Percentiles rank a stretch among this genome's conserved stretches.
Conservation (phyloP, 2,797 vertebrate genomes). For the Pangasius krempfi region DNA sequence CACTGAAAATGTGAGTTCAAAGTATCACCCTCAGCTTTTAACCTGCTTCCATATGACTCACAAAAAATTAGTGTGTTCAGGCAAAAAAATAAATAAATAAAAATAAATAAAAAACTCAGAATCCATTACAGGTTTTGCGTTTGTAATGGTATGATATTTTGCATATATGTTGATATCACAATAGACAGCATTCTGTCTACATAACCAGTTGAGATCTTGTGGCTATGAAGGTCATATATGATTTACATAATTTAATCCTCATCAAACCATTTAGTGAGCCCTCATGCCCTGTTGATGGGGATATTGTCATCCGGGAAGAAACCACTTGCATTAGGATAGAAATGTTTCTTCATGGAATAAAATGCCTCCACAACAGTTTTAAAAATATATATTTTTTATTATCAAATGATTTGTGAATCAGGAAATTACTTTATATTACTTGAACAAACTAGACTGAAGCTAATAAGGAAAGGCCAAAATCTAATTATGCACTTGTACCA, state of each 20-base stretch:
- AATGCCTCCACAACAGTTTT: not conserved
- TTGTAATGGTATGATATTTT: not conserved
- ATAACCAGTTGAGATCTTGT: not conserved
- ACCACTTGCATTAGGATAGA: not conserved
- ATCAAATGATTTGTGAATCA: not conserved
- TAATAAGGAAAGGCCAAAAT: not conserved
- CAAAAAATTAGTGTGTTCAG: not conserved
- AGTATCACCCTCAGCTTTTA: not conserved
- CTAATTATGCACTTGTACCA: not conserved
- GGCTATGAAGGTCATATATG: not conserved
- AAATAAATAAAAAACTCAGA: not conserved
- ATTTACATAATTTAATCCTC: constrained; percentile 12
- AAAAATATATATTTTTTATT: not conserved
- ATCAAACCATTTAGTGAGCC: not conserved
- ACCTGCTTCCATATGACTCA: not conserved
- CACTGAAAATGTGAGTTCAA: constrained; percentile 4
- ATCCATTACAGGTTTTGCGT: not conserved
- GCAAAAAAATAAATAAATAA: not conserved
- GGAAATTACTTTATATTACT: not conserved
- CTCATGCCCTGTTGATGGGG: not conserved
- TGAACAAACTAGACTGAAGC: not conserved
- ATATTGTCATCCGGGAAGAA: not conserved
- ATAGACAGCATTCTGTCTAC: not conserved
- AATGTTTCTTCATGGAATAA: not conserved
- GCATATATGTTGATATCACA: not conserved